Evolutionary conservation across 1,140 invertebrate species (phyloP).

Genomic region (Drosophila lacteicornis): DNA sequence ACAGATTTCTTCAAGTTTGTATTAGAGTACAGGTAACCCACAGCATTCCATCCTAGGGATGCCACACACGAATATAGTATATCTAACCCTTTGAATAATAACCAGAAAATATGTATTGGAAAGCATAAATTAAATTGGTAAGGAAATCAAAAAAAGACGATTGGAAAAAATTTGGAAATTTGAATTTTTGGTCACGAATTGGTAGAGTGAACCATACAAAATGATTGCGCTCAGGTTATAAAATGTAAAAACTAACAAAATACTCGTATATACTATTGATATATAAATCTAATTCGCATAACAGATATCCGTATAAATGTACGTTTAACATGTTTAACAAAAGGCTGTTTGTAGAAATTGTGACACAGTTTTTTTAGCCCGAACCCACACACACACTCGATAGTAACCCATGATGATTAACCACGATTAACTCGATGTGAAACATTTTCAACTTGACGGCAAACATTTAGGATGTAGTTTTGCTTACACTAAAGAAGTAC

Average conservation of each 20-base stretch:
- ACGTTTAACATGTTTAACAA: constrained; percentile 81
- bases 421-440: constrained; percentile 28
- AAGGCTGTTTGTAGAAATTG: constrained; percentile 85
- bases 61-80: constrained; percentile 2
- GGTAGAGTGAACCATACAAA: constrained; percentile 45
- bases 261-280: constrained; percentile 42
- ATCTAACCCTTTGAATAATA: constrained; percentile 13
- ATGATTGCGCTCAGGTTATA: constrained; percentile 79
- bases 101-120: constrained; percentile 17
- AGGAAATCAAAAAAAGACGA: constrained; percentile 14
- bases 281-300: constrained; percentile 37
- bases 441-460: constrained; percentile 41
- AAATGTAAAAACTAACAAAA: constrained; percentile 45
- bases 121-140: constrained; percentile 20
- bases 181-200: constrained; percentile 21
- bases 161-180: constrained; percentile 43
- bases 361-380: constrained; percentile 77
- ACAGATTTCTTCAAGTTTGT: constrained; percentile 49
- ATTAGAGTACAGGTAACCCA: constrained; percentile 53
- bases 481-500: constrained; percentile 37
- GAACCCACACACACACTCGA: constrained; percentile 6
- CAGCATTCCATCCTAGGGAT: constrained; percentile 9
- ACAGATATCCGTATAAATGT: constrained; percentile 51
- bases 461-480: constrained; percentile 25
- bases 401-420: constrained; percentile 25